phyloP scores from a whole-genome alignment of 2,888 invertebrate genomes.

The Onchidella celtica region DNA sequence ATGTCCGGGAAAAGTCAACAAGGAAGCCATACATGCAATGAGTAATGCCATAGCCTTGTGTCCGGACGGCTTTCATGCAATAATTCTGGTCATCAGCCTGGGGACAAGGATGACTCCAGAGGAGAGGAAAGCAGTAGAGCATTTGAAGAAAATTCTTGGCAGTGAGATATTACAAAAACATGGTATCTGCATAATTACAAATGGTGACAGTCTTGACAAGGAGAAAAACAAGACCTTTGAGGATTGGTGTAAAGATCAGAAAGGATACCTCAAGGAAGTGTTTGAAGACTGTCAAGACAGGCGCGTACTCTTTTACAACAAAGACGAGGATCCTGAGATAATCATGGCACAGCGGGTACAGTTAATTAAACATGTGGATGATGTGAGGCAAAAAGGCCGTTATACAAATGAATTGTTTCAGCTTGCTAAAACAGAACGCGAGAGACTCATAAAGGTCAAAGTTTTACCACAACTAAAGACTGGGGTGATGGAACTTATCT shows the following conservation, averaged over 20 bases:
- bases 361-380: slow-evolving; percentile 34
- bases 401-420: slow-evolving; percentile 42
- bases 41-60: slow-evolving; percentile 47
- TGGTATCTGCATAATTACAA: slow-evolving; percentile 44
- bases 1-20: neutral
- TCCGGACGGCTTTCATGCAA: slow-evolving; percentile 42
- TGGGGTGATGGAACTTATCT: slow-evolving; percentile 36
- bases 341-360: slow-evolving; percentile 31
- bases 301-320: slow-evolving; percentile 49
- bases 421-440: slow-evolving; percentile 27
- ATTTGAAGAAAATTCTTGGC: slow-evolving; percentile 42
- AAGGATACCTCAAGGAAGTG: slow-evolving; percentile 20
- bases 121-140: slow-evolving; percentile 42
- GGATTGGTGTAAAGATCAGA: slow-evolving; percentile 25
- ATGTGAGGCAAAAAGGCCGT: slow-evolving; percentile 29
- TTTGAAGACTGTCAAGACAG: slow-evolving; percentile 43
- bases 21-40: slow-evolving; percentile 35
- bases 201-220: slow-evolving; percentile 40
- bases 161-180: slow-evolving; percentile 39
- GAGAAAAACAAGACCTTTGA: slow-evolving; percentile 24
- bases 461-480: slow-evolving; percentile 29
- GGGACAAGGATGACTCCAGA: slow-evolving; percentile 41
- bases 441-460: slow-evolving; percentile 11
- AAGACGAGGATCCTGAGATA: slow-evolving; percentile 3
- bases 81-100: slow-evolving; percentile 40